These are phyloP conservation scores for Cynocephalus volans DNA, from an alignment of 2,113 vertebrate genomes.

Conservation along the genomic window DNA sequence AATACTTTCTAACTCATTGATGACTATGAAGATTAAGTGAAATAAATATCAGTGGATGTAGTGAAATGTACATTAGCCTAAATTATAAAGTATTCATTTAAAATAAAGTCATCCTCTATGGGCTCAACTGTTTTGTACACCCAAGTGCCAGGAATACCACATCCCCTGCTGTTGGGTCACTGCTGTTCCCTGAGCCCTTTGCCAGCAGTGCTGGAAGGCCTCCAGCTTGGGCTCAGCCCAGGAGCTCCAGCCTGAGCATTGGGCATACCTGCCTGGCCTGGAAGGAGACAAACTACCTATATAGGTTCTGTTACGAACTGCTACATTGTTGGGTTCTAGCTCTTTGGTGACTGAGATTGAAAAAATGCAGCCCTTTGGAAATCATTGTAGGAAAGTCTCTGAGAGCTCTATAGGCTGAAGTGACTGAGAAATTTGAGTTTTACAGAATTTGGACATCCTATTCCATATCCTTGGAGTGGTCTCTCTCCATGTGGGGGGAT, in stretches of 20 bases:
- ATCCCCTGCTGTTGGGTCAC: background rate
- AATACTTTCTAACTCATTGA: background rate
- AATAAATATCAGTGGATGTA: background rate
- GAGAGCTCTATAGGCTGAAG: background rate
- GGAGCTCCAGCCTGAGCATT: background rate
- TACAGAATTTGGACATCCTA: background rate
- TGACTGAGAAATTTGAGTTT: background rate
- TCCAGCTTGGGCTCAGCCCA: background rate
- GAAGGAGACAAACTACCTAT: background rate
- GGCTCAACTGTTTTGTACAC: background rate
- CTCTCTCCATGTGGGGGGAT: background rate
- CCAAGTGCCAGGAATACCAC: background rate
- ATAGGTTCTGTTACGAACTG: background rate
- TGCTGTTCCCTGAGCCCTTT: rapidly evolving
- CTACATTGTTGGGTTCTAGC: background rate
- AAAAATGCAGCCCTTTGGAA: background rate
- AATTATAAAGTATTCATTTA: background rate
- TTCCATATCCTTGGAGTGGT: background rate
- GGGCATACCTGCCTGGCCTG: background rate
- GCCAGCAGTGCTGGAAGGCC: background rate
- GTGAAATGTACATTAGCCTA: background rate
- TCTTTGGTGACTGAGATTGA: background rate
- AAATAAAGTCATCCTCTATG: background rate
- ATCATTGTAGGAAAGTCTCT: background rate
- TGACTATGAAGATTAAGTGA: background rate